Percentiles rank a stretch among this genome's conserved stretches.
Conservation (phyloP, 2,113 vertebrate genomes). For the Eulemur rufifrons region DNA sequence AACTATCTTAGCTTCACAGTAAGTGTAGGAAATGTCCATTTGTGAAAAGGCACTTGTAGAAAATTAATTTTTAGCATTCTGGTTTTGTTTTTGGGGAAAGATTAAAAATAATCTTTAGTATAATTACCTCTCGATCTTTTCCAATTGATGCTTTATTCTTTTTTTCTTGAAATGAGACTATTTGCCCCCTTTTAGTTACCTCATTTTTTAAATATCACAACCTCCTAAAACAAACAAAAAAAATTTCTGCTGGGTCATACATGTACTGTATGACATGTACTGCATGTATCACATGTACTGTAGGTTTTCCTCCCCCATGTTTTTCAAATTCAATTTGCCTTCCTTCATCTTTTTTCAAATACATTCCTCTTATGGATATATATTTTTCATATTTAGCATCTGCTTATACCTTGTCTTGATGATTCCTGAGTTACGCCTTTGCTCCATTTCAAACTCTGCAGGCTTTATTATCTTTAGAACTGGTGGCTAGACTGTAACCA, state of each 20-base stretch:
- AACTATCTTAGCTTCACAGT: not conserved
- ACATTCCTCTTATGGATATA: not conserved
- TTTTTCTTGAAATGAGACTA: conserved; percentile 40
- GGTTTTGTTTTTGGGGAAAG: conserved; percentile 33
- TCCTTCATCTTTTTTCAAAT: conserved; percentile 12
- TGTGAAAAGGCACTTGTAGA: conserved; percentile 3
- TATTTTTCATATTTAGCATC: not conserved
- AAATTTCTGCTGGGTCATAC: not conserved
- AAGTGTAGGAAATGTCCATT: not conserved
- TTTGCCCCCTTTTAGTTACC: not conserved
- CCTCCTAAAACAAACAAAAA: not conserved
- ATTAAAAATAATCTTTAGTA: conserved; percentile 1
- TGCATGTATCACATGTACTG: not conserved
- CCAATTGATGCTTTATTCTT: not conserved
- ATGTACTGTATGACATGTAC: not conserved
- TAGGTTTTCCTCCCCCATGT: not conserved
- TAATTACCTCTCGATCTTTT: not conserved
- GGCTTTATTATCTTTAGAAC: not conserved
- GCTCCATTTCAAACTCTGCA: not conserved
- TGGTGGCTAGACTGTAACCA: not conserved
- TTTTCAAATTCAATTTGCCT: conserved; percentile 27
- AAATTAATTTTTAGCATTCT: conserved; percentile 51
- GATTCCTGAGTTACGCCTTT: not conserved
- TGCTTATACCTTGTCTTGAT: not conserved
- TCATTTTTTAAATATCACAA: not conserved